phyloP scores from a whole-genome alignment of 1,140 invertebrate species.

The Danaus melanippus region DNA sequence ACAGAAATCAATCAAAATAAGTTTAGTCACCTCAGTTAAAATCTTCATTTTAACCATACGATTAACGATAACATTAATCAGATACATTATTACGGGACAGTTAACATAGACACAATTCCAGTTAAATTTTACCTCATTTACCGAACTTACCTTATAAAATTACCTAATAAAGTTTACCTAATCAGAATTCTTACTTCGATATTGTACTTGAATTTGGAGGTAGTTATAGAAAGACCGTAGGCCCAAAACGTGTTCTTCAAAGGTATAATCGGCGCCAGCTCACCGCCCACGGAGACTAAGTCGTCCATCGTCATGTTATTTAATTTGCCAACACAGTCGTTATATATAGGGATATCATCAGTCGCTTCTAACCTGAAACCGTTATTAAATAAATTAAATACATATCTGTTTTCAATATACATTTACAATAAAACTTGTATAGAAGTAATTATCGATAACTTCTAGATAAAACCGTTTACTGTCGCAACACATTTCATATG shows the following conservation, averaged over 20 bases:
- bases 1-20: too few species aligned
- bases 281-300: conserved; percentile 70
- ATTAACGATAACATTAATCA: too few species aligned
- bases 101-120: background rate
- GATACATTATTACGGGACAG: too few species aligned
- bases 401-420: too few species aligned
- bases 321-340: conserved; percentile 76
- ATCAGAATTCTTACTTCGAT: conserved; percentile 50
- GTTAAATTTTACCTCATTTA: background rate
- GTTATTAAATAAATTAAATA: background rate
- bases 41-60: too few species aligned
- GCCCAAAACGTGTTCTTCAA: conserved; percentile 80
- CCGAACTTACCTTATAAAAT: too few species aligned
- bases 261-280: conserved; percentile 72
- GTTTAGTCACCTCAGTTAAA: background rate
- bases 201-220: conserved; percentile 68
- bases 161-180: background rate
- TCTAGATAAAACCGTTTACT: background rate
- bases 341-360: conserved; percentile 75
- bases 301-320: conserved; percentile 79
- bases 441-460: background rate
- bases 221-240: conserved; percentile 71
- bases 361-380: conserved; percentile 21
- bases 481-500: too few species aligned
- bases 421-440: too few species aligned